These are phyloP conservation scores for Cryptoblepharus egeriae DNA, from an alignment of 2,797 vertebrate species.

Conservation along the genomic window DNA sequence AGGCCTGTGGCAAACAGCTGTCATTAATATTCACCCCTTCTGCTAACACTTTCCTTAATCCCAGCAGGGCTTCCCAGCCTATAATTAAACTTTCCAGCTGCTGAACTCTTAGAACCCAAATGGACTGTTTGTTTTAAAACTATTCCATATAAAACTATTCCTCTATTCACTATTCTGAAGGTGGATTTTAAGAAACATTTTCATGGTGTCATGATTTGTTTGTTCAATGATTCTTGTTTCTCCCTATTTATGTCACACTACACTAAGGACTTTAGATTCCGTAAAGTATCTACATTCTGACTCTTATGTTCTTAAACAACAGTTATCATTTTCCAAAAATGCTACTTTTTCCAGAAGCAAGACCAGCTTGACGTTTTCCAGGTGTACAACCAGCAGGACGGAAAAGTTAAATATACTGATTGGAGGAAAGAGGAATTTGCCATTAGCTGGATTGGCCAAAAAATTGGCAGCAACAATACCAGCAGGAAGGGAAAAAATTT, in stretches of 20 bases:
- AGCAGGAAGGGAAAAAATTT: too few relatives aligned
- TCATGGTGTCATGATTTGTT: slow-evolving; percentile 43
- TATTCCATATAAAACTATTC: slow-evolving; percentile 50
- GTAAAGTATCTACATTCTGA: not conserved
- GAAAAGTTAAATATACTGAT: not conserved
- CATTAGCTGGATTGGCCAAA: too few relatives aligned
- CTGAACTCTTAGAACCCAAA: slow-evolving; percentile 45
- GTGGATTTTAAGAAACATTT: slow-evolving; percentile 13
- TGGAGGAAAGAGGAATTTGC: too few relatives aligned
- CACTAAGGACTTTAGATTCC: not conserved
- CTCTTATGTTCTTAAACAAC: not conserved
- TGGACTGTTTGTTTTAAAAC: slow-evolving; percentile 43
- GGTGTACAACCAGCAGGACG: too few relatives aligned
- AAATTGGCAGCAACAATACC: too few relatives aligned
- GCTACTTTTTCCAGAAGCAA: not conserved
- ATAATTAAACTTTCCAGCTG: slow-evolving; percentile 83
- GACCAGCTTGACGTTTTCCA: not conserved
- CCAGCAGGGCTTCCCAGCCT: slow-evolving; percentile 74
- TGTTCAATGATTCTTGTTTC: slow-evolving; percentile 29
- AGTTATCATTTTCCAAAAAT: not conserved
- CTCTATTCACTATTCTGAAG: slow-evolving; percentile 47
- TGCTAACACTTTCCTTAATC: slow-evolving; percentile 75
- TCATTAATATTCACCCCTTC: slow-evolving; percentile 72
- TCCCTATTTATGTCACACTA: slow-evolving; percentile 9
- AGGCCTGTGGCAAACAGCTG: slow-evolving; percentile 76